Evolutionary conservation across 2,888 invertebrate species (phyloP), one percentile per base, ranked within the genome.

Genomic region (Poecilus cupreus): DNA sequence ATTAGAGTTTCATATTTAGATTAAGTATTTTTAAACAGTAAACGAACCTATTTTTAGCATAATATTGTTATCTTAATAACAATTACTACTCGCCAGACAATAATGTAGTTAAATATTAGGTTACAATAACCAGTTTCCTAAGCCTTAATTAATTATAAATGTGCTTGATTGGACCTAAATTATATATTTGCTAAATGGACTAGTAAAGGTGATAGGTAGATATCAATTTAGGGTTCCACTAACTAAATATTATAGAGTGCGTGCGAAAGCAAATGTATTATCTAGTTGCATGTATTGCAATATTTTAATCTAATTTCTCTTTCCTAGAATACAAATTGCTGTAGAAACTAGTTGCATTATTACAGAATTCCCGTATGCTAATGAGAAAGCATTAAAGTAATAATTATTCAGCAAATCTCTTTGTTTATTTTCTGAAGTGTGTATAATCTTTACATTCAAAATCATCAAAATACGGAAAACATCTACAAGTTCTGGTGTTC

Each of bases 321-420:
- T 68, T 37, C 16, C 18, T 18, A 37, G 64, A 18, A 68, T 32
- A 32, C 32, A 37, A 68, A 68, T 68, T 32, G 13, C 37, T 68
- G 3, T 16, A 32, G 64, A 68, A 68, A 68, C 37, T 37, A 68
- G 18, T 18, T 51, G 18, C 51, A 51, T 51, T 51, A 51, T 51
- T 16, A 51, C 18, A 51, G 18, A 18, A 68, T 11, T 60, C 32
- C 8, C 64, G 16, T 16, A 68, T 37, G 37, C 16, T 68, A 68
- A 68, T 68, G 37, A 68, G 64, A 37, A 68, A 68, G 64, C 37
- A 32, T 37, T 68, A 68, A 68, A 37, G 37, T 68, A 68, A 37
- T 68, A 37, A 37, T 37, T 68, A 68, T 11, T 68, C 64, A 68
- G 39, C 64, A 68, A 16, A 11, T 68, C 37, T 68, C 37, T 37